Conservation (phyloP, 2,888 invertebrate genomes). For the Pimpla rufipes region DNA sequence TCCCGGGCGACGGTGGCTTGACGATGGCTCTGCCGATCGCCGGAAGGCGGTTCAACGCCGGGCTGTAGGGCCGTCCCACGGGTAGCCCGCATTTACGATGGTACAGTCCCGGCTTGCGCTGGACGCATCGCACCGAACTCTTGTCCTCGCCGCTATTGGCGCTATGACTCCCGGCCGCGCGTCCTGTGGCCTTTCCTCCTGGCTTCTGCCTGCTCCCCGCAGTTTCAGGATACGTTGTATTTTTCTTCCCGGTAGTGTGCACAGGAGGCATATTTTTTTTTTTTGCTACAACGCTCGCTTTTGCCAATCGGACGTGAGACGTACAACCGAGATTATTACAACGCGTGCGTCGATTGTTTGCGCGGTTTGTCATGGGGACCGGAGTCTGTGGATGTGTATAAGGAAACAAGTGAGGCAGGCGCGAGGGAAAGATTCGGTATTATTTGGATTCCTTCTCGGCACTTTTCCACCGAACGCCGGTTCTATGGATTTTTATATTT, state of each 20-base stretch:
- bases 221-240: conserved; percentile 44
- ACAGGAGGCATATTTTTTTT: conserved; percentile 54
- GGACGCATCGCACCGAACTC: conserved; percentile 73
- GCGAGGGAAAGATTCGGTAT: background rate
- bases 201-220: conserved; percentile 56
- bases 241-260: conserved; percentile 41
- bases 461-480: background rate
- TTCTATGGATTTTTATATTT: no score
- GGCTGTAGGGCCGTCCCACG: conserved; percentile 41
- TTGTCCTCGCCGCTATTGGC: conserved; percentile 33
- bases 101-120: conserved; percentile 73
- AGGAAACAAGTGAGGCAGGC: conserved; percentile 31
- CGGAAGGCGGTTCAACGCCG: conserved; percentile 40
- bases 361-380: conserved; percentile 67
- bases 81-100: conserved; percentile 70
- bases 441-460: background rate
- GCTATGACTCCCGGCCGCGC: conserved; percentile 62
- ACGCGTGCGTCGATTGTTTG: conserved; percentile 56
- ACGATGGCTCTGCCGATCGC: conserved; percentile 6
- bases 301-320: conserved; percentile 10
- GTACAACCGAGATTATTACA: conserved; percentile 18
- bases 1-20: conserved; percentile 45
- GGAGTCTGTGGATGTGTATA: background rate
- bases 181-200: conserved; percentile 55
- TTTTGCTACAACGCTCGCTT: background rate